Evolutionary conservation across 92 coral and sea anemone species (phyloP), one percentile per base, ranked within the genome.

Genomic region (Porites lobata): DNA sequence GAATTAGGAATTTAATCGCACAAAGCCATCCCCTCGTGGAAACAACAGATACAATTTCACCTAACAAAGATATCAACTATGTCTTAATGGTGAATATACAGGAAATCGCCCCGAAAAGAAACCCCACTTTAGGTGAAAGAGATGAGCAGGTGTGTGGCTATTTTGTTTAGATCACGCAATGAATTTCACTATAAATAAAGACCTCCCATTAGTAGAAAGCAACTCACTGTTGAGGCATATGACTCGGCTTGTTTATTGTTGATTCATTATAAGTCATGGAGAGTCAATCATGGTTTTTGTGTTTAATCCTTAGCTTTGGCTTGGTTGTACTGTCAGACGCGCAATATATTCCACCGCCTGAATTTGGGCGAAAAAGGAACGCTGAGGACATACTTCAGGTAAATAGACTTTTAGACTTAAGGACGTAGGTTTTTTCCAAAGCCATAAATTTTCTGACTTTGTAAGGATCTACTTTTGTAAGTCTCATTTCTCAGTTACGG

Each of bases 11-110:
- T 24, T 72, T 4, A 1, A 56, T 18, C 58, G 61, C 24, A 47
- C 50, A 6, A 4, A 72, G 75, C 50, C 52, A 57, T 24, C 62
- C 43, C n/a, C 77, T 20, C 15, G 57, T 32, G 77, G 26, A 15
- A 57, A 7, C 77, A 72, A 26, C 18, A 72, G 77, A 72, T 72
- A 72, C 51, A 52, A 72, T n/a, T 72, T 72, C 77, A 72, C 19
- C 58, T 72, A 17, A 21, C 9, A 18, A 17, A 62, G 54, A 72
- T 10, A 18, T 52, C 8, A 50, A 18, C 59, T 62, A 72, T 50
- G 50, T 72, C 15, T 29, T 50, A 72, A 50, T 15, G 21, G 54
- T 1, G 9, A 9, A 50, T 50, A 7, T 15, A 72, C 77, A 72
- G 77, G 77, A 72, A 72, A 72, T 50, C 19, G 9, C 18, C 5